Evolutionary conservation across 2,888 invertebrate genomes (phyloP), one percentile per base, ranked within the genome.

Genomic region (Drosophila kambysellisi): DNA sequence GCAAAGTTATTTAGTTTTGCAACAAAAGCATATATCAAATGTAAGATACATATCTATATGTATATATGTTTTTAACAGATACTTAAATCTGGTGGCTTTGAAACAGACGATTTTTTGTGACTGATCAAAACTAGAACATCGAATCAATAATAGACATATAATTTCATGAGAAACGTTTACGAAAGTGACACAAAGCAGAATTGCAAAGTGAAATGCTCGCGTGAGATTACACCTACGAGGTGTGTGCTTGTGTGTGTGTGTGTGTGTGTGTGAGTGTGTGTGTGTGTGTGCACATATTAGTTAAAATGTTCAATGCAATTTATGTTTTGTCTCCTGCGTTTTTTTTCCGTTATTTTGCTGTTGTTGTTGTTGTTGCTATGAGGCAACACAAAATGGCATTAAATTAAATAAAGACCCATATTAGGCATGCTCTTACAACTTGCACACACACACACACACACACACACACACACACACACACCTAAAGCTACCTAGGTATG

Each of bases 381-480:
- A 82, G 66, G 78, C 83, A 81, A 83, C 87, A 89, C 50, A 89
- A 87, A 87, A 89, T 83, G 72, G 84, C 89, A 84, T 87, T 84
- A 89, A 85, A 85, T 85, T 85, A 89, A 85, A 89, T 84, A 85
- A 85, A 86, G 84, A 86, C 87, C 84, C 87, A 79, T 85, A 85
- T 84, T 88, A 89, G 89, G 71, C 84, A 81, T 79, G 89, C 81
- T 83, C 79, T 76, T 86, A 81, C 76, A 83, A 64, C 75, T 63
- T 52, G 52, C 56, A 48, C 52, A 65, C 65, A 61, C 57, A 69
- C 58, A 59, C 59, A 64, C 39, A 51, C 37, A 53, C 41, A 67
- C n/a, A 53, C 29, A n/a, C n/a, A n/a, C n/a, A n/a, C 43, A 70
- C 59, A 64, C 39, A 51, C 37, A 53, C 41, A 67, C n/a, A 53